Base-by-base conservation (phyloP, 2,888 invertebrate genomes). In the Zaprionus obscuricornis region DNA sequence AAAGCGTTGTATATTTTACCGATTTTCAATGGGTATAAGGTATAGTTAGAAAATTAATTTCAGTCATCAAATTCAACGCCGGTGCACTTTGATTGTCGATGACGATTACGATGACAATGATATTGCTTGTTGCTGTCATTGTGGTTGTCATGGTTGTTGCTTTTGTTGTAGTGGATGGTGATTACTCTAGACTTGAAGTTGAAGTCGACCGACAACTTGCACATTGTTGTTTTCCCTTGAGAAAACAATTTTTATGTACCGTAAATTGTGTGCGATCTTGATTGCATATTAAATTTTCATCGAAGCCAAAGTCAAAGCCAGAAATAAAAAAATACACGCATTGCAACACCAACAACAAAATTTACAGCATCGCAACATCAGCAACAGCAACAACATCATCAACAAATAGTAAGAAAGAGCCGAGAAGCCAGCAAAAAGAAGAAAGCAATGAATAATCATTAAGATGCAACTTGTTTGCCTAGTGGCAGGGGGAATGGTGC, bases 241-340 rank as follows among this genome's bases (percentile, higher is more conserved):
- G 83, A 83, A 83, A 83, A 83, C 57, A 62, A 79, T 83, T 67
- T 79, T 79, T 72, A 74, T 84, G 74, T 74, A 79, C 83, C 69
- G 74, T 84, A 78, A 81, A 78, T 81, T 83, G 81, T 75, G 81
- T 83, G 82, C 72, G 81, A 85, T 85, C 85, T 81, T 83, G 85
- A 83, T 78, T 82, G 79, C 83, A 86, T 77, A 84, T 84, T 84
- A 84, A 84, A 82, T 78, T 74, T 76, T 69, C 69, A 70, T 69
- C 69, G 68, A 69, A 69, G 70, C 66, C 68, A 66, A 69, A 69
- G 70, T 66, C 70, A 66, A 66, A 69, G 68, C 70, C 68, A 66
- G 20, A 27, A 47, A 82, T 84, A 79, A 75, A 81, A 84, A 81
- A 81, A 84, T 81, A 82, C 81, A 84, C 81, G 81, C 84, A 81